A percentile compares a stretch with the other conserved stretches of the same genome.
These are phyloP conservation scores for Lepeophtheirus nordmannii DNA, from an alignment of 2,888 invertebrate genomes.

Conservation along the genomic window DNA sequence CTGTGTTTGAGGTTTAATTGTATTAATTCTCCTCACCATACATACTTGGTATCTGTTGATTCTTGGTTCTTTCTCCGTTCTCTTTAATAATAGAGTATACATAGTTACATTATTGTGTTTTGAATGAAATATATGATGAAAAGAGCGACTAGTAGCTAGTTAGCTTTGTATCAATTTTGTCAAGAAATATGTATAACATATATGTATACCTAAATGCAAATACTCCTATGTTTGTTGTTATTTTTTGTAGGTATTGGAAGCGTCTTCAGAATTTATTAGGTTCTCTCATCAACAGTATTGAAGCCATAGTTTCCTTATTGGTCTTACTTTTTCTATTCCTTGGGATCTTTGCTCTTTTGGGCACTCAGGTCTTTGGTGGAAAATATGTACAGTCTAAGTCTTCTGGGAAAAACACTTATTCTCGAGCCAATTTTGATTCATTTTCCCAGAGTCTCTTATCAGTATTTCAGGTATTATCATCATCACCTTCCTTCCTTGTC, in stretches of 20 bases:
- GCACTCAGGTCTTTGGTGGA: conserved; percentile 99
- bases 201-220: background rate
- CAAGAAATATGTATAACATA: too few relatives aligned
- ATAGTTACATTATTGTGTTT: too few relatives aligned
- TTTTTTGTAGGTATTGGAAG: conserved; percentile 71
- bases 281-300: conserved; percentile 93
- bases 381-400: conserved; percentile 54
- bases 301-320: conserved; percentile 92
- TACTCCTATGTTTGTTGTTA: conserved; percentile 4
- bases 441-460: conserved; percentile 96
- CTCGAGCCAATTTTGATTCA: conserved; percentile 91
- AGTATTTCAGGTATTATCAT: conserved; percentile 77
- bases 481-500: background rate
- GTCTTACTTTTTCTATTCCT: conserved; percentile 95
- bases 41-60: too few relatives aligned
- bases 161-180: too few relatives aligned
- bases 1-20: too few relatives aligned
- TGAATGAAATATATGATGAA: too few relatives aligned
- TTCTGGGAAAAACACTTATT: conserved; percentile 42
- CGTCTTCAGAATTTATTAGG: conserved; percentile 95
- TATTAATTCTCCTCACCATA: too few relatives aligned
- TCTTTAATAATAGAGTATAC: too few relatives aligned
- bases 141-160: too few relatives aligned
- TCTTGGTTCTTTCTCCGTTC: too few relatives aligned
- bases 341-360: conserved; percentile 95